These are phyloP conservation scores for Gallinago media DNA, from an alignment of 2,113 vertebrate species.

Conservation along the genomic window DNA sequence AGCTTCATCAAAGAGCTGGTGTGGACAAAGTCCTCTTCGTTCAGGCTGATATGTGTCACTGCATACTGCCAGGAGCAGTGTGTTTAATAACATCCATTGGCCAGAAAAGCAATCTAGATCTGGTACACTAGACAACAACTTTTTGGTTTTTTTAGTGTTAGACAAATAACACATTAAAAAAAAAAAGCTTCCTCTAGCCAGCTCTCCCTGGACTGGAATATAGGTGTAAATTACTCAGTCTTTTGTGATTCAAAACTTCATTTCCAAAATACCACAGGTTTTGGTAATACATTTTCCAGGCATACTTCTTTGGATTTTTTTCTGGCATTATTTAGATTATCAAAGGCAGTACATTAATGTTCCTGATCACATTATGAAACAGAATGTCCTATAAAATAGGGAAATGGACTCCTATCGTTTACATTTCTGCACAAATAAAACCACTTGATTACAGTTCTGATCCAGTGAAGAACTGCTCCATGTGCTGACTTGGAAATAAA, in stretches of 20 bases:
- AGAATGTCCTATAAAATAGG: neutral
- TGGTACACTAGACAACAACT: neutral
- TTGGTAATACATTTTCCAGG: neutral
- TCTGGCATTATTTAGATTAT: neutral
- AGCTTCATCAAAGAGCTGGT: neutral
- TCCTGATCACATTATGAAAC: neutral
- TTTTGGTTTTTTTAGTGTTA: neutral
- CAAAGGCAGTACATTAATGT: neutral
- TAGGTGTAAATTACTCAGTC: neutral
- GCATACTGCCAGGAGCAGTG: neutral
- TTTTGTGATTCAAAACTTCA: neutral
- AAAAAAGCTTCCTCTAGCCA: neutral
- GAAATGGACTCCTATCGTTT: neutral
- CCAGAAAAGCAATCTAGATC: neutral
- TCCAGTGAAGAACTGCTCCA: neutral
- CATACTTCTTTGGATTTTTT: neutral
- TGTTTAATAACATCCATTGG: neutral
- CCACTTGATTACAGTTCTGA: accelerated
- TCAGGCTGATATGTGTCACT: neutral
- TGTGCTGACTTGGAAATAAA: neutral
- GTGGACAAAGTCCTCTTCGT: neutral
- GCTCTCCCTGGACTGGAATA: neutral
- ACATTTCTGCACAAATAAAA: neutral
- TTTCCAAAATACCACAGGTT: neutral
- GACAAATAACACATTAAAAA: neutral